phyloP scores from a whole-genome alignment of 2,888 invertebrate species.

The Orchestes rusci region DNA sequence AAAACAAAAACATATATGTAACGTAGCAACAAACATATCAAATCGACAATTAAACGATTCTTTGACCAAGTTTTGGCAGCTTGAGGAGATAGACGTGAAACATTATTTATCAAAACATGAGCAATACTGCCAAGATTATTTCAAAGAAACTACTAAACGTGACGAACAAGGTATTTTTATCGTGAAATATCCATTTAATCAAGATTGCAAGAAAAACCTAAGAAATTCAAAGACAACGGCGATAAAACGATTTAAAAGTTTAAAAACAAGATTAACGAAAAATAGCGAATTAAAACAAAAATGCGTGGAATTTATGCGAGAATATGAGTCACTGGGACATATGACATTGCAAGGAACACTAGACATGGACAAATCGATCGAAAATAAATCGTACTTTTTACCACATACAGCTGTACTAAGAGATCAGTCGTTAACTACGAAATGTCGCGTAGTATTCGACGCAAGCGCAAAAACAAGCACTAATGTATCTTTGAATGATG shows the following conservation, averaged over 20 bases:
- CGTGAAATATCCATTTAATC: slow-evolving; percentile 13
- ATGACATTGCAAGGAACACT: slow-evolving; percentile 14
- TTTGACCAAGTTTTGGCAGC: slow-evolving; percentile 13
- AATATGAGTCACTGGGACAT: slow-evolving; percentile 18
- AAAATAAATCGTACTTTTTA: slow-evolving; percentile 14
- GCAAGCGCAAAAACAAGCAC: slow-evolving; percentile 12
- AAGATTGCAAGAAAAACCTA: slow-evolving; percentile 1
- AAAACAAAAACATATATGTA: neutral
- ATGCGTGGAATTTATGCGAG: slow-evolving; percentile 17
- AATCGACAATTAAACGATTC: neutral
- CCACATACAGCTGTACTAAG: slow-evolving; percentile 18
- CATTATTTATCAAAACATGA: neutral
- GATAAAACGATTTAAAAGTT: slow-evolving; percentile 8
- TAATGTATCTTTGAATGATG: slow-evolving; percentile 14
- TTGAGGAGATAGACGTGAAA: slow-evolving; percentile 7
- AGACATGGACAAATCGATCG: slow-evolving; percentile 2
- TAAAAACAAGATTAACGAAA: slow-evolving; percentile 13
- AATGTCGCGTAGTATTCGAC: slow-evolving; percentile 22
- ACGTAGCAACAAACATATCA: neutral
- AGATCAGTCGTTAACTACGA: slow-evolving; percentile 12
- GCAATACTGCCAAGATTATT: slow-evolving; percentile 10
- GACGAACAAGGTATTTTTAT: slow-evolving; percentile 12
- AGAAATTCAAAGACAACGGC: slow-evolving; percentile 8
- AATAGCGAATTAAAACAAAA: slow-evolving; percentile 12
- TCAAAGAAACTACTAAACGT: slow-evolving; percentile 11